Conservation (phyloP, 2,797 vertebrate species). For the Glossophaga mutica region DNA sequence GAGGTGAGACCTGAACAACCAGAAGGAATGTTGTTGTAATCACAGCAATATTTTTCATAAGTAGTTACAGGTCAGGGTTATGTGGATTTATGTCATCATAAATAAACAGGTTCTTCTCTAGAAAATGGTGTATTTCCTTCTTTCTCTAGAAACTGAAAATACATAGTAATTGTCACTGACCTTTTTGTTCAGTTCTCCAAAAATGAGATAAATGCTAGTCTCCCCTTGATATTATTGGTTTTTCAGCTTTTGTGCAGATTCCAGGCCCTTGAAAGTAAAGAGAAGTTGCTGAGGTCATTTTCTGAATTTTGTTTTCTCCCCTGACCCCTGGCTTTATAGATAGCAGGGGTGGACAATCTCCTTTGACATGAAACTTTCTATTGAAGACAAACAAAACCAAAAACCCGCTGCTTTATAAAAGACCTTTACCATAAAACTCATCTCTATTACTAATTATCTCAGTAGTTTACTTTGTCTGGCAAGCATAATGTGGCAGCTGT, state of each 20-base stretch:
- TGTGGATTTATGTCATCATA: background rate
- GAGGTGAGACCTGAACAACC: background rate
- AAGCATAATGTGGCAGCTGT: background rate
- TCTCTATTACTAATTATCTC: background rate
- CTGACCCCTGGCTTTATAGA: background rate
- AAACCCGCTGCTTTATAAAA: background rate
- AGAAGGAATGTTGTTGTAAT: background rate
- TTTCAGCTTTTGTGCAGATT: background rate
- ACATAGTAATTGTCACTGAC: background rate
- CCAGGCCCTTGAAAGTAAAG: background rate
- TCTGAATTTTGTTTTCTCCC: background rate
- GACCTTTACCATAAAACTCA: background rate
- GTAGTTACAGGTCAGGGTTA: background rate
- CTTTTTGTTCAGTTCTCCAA: background rate
- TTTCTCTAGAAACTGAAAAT: conserved; percentile 7
- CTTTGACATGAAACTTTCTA: background rate
- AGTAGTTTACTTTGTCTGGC: background rate
- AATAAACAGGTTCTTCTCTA: background rate
- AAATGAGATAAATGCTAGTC: background rate
- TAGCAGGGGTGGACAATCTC: background rate
- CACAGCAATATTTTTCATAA: background rate
- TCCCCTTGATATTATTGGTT: background rate
- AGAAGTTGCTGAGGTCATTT: background rate
- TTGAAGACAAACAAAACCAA: background rate
- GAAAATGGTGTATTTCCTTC: background rate